Evolutionary conservation across 30 jellyfish, hydroid and myxozoan genomes (phyloP), one percentile per base, ranked within the genome.

Genomic region (Catostylus mosaicus): DNA sequence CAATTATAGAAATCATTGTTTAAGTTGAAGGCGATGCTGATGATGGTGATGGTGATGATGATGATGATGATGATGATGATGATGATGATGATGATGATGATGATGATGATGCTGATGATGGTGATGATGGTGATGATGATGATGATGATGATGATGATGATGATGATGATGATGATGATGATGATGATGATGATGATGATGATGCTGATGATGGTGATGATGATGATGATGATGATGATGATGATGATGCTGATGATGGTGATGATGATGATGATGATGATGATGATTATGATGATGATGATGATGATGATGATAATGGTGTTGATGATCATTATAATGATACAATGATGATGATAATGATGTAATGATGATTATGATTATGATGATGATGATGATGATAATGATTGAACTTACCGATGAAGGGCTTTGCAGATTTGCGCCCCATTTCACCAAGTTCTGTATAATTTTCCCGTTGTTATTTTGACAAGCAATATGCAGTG

Each of bases 401-500:
- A 20, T 1, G 34, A 6, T 51, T 0, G 12, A 30, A 32, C 86
- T 29, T 60, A 83, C 93, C 82, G 73, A 62, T 6, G 83, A 52
- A 1, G 79, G 86, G 24, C 86, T 83, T 2, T 70, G 82, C n/a
- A 83, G 35, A 46, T 61, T 83, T 40, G 93, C 93, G 14, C 93
- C 93, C 86, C 86, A 83, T 22, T 83, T 83, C 43, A 83, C 77
- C 34, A 83, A 73, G 38, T 73, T 63, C 59, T 70, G 93, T 11
- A 83, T 40, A 50, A 71, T 37, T 73, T 62, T 57, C 40, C 72
- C 77, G 30, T 83, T 36, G 65, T 83, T 73, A 40, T 83, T 71
- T 74, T 83, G 93, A 30, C 82, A 56, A 27, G 93, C 86, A 23
- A 69, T 66, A 57, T 83, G 93, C 56, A 83, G 63, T 38, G 93